phyloP scores from a whole-genome alignment of 2,888 invertebrate species.

The Reticulitermes lucifugus region DNA sequence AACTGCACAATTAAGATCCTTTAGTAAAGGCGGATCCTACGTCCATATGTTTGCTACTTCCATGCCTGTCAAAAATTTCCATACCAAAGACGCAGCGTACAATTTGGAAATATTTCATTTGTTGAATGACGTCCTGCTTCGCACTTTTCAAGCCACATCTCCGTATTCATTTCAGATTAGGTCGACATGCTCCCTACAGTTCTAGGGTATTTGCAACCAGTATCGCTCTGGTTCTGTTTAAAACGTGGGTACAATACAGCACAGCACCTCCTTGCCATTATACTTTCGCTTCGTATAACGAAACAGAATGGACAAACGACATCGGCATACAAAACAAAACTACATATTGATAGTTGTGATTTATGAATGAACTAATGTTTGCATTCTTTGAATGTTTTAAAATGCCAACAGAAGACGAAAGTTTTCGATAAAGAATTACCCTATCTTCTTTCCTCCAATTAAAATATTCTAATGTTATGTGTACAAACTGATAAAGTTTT shows the following conservation, averaged over 20 bases:
- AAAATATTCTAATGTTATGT: neutral
- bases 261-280: neutral
- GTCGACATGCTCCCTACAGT: neutral
- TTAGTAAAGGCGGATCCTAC: too few relatives aligned
- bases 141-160: neutral
- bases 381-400: constrained; percentile 7
- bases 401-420: constrained; percentile 1
- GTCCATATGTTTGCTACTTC: too few relatives aligned
- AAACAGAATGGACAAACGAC: neutral
- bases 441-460: neutral
- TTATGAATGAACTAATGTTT: neutral
- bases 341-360: neutral
- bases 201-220: neutral
- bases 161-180: neutral
- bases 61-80: too few relatives aligned
- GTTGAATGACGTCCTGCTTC: neutral
- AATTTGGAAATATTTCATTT: too few relatives aligned
- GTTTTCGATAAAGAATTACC: neutral
- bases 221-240: neutral
- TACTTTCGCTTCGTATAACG: neutral
- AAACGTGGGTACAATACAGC: neutral
- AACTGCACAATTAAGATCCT: too few relatives aligned
- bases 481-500: neutral
- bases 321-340: neutral
- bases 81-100: too few relatives aligned